A percentile compares a stretch with the other conserved stretches of the same genome.
Evolutionary conservation across 2,888 invertebrate species (phyloP).

Genomic region (Stegana nigrithorax): DNA sequence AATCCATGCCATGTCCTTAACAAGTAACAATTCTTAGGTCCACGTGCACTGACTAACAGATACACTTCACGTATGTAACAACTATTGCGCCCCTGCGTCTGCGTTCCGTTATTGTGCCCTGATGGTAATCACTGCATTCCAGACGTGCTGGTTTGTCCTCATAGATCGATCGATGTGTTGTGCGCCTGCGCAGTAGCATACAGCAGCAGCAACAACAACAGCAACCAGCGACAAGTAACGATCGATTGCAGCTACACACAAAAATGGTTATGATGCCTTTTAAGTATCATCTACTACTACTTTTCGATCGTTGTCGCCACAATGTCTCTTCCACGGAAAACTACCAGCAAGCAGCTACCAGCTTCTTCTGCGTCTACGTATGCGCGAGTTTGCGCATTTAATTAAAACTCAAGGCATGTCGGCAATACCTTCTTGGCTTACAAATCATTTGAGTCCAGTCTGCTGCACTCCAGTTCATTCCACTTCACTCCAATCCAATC

Average conservation of each 20-base stretch:
- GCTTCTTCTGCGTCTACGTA: not conserved
- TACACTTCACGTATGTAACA: slow-evolving; percentile 27
- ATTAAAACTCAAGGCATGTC: slow-evolving; percentile 44
- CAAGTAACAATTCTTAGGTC: slow-evolving; percentile 53
- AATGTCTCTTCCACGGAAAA: slow-evolving; percentile 61
- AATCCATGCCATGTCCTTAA: slow-evolving; percentile 58
- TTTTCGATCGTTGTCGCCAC: slow-evolving; percentile 50
- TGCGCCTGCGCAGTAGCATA: not conserved
- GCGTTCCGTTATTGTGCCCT: slow-evolving; percentile 53
- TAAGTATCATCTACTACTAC: slow-evolving; percentile 13
- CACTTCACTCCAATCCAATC: too few relatives aligned
- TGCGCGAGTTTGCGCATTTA: slow-evolving; percentile 45
- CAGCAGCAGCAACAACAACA: too few relatives aligned
- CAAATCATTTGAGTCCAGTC: slow-evolving; percentile 24
- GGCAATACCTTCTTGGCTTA: slow-evolving; percentile 30
- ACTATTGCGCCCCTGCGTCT: not conserved
- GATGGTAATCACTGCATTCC: slow-evolving; percentile 47
- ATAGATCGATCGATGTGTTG: slow-evolving; percentile 18
- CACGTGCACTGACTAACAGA: slow-evolving; percentile 64
- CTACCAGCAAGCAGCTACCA: slow-evolving; percentile 26
- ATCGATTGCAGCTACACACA: slow-evolving; percentile 30
- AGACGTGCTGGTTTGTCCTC: slow-evolving; percentile 24
- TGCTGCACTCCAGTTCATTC: too few relatives aligned
- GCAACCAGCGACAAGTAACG: slow-evolving; percentile 7
- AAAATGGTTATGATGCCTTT: slow-evolving; percentile 57